A percentile compares a stretch with the other conserved stretches of the same genome.
Evolutionary conservation across 2,113 vertebrate genomes (phyloP).

Genomic region (Fulmarus glacialis): DNA sequence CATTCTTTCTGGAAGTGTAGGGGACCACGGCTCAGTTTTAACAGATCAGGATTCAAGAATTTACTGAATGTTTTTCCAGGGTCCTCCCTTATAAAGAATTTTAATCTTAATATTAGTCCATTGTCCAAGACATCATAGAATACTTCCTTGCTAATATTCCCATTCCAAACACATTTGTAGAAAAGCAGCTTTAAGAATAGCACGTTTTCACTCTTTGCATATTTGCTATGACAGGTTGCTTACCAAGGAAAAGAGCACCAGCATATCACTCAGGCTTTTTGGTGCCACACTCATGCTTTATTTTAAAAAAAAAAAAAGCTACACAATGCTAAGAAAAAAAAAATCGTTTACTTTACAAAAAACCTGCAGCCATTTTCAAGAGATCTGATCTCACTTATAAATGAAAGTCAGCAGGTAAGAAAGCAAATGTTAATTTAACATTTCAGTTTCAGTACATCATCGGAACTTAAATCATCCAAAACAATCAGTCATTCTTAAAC

Average conservation of each 20-base stretch:
- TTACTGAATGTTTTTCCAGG: background rate
- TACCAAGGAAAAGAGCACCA: conserved; percentile 1
- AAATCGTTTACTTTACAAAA: conserved; percentile 46
- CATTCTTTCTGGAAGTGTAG: background rate
- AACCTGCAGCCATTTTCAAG: conserved; percentile 8
- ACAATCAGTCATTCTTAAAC: background rate
- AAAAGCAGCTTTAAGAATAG: background rate
- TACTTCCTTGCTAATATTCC: background rate
- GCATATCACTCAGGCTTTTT: background rate
- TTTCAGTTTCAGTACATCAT: background rate
- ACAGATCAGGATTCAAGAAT: background rate
- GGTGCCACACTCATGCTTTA: conserved; percentile 62
- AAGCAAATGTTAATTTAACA: conserved; percentile 25
- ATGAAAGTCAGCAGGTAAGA: conserved; percentile 17
- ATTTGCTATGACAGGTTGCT: background rate
- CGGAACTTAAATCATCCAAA: conserved; percentile 20
- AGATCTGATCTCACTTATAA: conserved; percentile 11
- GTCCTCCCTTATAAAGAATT: background rate
- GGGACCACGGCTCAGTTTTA: background rate
- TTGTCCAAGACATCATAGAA: background rate
- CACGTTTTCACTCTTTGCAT: background rate
- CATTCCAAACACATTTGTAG: background rate
- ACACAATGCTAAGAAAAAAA: conserved; percentile 31
- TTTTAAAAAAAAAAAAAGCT: conserved; percentile 3
- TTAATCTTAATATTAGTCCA: background rate